These are phyloP conservation scores for Hipparchia sbordonii DNA, from an alignment of 2,888 invertebrate genomes.

Conservation along the genomic window DNA sequence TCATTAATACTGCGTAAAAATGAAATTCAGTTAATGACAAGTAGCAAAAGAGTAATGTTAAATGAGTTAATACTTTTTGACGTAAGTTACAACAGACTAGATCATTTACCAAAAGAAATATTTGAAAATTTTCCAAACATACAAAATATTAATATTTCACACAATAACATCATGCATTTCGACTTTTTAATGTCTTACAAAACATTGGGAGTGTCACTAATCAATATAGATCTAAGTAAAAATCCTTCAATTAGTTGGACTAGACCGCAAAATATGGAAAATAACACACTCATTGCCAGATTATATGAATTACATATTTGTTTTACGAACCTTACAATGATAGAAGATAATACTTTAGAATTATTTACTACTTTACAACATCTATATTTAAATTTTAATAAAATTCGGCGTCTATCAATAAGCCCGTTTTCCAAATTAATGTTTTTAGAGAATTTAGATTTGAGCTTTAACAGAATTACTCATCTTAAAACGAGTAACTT, in stretches of 20 bases:
- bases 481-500: constrained; percentile 92
- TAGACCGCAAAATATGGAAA: constrained; percentile 54
- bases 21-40: constrained; percentile 67
- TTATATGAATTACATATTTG: constrained; percentile 74
- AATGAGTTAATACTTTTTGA: constrained; percentile 66
- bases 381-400: constrained; percentile 89
- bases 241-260: constrained; percentile 70
- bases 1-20: constrained; percentile 70
- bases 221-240: constrained; percentile 73
- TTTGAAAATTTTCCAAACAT: constrained; percentile 74
- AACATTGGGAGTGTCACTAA: constrained; percentile 58
- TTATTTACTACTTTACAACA: constrained; percentile 89
- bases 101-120: constrained; percentile 60
- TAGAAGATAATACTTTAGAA: constrained; percentile 89
- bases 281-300: constrained; percentile 66
- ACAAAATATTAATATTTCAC: constrained; percentile 71
- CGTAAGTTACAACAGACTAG: constrained; percentile 69
- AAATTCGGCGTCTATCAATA: constrained; percentile 90
- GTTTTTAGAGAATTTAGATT: constrained; percentile 89
- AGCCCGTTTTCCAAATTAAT: constrained; percentile 91
- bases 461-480: constrained; percentile 91
- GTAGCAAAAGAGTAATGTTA: constrained; percentile 65
- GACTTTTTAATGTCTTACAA: constrained; percentile 65
- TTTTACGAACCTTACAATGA: constrained; percentile 69
- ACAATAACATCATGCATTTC: constrained; percentile 69